Base-by-base conservation (phyloP, 2,888 invertebrate species). In the Vandiemenella viatica region DNA sequence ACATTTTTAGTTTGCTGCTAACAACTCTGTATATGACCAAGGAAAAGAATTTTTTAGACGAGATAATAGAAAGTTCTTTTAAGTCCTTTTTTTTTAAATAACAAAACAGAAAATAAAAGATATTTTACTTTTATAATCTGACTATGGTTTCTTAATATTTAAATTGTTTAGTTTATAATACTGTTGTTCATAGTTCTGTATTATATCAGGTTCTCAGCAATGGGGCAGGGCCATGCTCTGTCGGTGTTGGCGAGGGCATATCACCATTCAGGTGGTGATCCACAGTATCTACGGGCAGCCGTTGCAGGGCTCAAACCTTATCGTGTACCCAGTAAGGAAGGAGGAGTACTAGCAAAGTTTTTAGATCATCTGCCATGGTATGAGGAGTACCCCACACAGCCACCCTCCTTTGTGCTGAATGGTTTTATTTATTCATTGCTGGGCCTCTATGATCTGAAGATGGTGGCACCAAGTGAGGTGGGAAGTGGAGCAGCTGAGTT, bases 201-300 rank as follows among this genome's bases (percentile, higher is more conserved):
- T n/a, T n/a, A n/a, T n/a, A n/a, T 2, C 52, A 79, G 83, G 83
- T 85, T 92, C 65, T 96, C 95, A 0, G 91, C 96, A 1, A 98
- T 98, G 98, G 93, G 91, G 3, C 97, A 98, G 65, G 97, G 98
- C 0, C 97, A 98, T 67, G 90, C 83, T 19, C 85, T 98, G 58
- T 96, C 96, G 0, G 77, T 97, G n/a, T 72, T 98, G 46, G 79
- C 90, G 1, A 75, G 98, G 57, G 96, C 96, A 1, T 93, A 83
- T 69, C 74, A 83, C 67, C 80, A 81, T 64, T 89, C 89, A 20
- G 76, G 77, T 41, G 83, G 83, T 1, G 80, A 83, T 61, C 69
- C 71, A 50, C 65, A 73, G 42, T 97, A 91, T 67, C 71, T 96
- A 55, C 75, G 79, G 48, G 82, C 91, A 0, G 96, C 96, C 1